Percentiles rank a stretch among this genome's conserved stretches.
These are phyloP conservation scores for Eulimnadia texana DNA, from an alignment of 1,140 invertebrate genomes.

Conservation along the genomic window DNA sequence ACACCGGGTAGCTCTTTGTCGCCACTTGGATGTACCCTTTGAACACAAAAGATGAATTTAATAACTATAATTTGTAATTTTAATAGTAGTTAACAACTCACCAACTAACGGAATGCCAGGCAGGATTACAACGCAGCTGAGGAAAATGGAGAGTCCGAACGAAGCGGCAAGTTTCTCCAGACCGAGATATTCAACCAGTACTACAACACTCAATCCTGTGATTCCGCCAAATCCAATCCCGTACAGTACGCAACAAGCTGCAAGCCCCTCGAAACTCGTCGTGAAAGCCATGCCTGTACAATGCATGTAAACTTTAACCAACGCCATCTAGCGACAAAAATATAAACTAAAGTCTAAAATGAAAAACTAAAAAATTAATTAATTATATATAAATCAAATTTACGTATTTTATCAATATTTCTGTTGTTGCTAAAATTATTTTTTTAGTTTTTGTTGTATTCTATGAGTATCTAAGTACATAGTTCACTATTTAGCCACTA, in stretches of 20 bases:
- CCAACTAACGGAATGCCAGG: constrained; percentile 14
- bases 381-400: too few species aligned
- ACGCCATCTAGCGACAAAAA: too few species aligned
- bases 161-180: constrained; percentile 14
- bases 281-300: constrained; percentile 9
- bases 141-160: constrained; percentile 14
- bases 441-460: too few species aligned
- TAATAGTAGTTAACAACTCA: not conserved
- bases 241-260: constrained; percentile 7
- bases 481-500: not conserved
- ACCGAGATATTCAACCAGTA: constrained; percentile 15
- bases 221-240: constrained; percentile 15
- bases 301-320: too few species aligned
- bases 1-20: constrained; percentile 4
- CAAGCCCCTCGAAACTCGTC: constrained; percentile 4
- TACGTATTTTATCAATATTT: too few species aligned
- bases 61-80: not conserved
- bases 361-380: not conserved
- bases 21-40: constrained; percentile 13
- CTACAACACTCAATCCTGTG: constrained; percentile 13
- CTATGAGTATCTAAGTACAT: not conserved
- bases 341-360: too few species aligned
- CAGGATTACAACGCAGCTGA: constrained; percentile 4
- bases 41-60: not conserved
- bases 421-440: too few species aligned